phyloP scores from a whole-genome alignment of 2,113 vertebrate genomes.

The Alouatta palliata region DNA sequence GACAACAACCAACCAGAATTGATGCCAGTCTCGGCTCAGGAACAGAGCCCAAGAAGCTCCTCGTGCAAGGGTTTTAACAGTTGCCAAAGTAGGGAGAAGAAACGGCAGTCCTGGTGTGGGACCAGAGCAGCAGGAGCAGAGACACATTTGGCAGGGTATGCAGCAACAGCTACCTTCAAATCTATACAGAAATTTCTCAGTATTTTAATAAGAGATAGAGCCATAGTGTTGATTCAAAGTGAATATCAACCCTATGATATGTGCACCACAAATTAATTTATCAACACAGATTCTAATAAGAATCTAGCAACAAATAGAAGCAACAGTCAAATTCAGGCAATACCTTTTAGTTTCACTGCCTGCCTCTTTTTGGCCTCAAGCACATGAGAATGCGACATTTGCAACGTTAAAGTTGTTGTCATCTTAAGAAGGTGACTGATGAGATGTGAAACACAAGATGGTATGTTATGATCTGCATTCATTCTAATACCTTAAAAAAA shows the following conservation, averaged over 20 bases:
- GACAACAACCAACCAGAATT: not conserved
- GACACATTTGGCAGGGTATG: no score
- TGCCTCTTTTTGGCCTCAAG: not conserved
- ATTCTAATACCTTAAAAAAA: not conserved
- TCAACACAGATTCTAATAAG: not conserved
- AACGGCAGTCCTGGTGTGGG: rapidly evolving
- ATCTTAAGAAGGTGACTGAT: not conserved
- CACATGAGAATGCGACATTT: not conserved
- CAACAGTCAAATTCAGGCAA: not conserved
- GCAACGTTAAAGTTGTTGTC: not conserved
- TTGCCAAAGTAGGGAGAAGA: not conserved
- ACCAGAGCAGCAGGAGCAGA: not conserved
- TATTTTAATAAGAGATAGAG: not conserved
- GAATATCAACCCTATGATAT: not conserved
- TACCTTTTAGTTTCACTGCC: not conserved
- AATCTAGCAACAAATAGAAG: not conserved
- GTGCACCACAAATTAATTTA: not conserved
- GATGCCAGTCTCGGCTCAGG: not conserved
- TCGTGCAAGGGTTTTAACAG: rapidly evolving
- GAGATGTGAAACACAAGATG: not conserved
- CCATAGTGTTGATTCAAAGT: not conserved
- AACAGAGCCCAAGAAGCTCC: not conserved
- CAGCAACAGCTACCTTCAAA: not conserved
- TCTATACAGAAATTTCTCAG: not conserved
- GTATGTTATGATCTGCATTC: not conserved